Base-by-base conservation (phyloP, 2,113 vertebrate genomes). In the Athene cunicularia region DNA sequence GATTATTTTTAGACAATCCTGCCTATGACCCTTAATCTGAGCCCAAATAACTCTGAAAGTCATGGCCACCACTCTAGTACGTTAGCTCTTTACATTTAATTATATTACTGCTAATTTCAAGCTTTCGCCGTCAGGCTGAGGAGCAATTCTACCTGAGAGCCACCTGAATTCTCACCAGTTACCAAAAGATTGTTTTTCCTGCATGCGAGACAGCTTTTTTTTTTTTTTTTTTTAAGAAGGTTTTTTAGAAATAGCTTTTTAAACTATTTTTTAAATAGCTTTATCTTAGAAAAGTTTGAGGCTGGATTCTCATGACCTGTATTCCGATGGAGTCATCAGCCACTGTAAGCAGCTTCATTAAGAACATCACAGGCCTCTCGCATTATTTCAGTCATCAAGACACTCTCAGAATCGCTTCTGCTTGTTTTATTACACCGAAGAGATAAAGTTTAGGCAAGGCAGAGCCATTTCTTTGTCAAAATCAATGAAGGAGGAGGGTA, bases 31-130 rank as follows among this genome's bases (percentile, higher is more conserved):
- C 19, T 20, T 23, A 6, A 24, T 68, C 88, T 68, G 11, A 58
- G 11, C 12, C 45, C 22, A 39, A n/a, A 1, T 74, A 37, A 37
- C n/a, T 64, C 39, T 93, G 80, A 74, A 83, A n/a, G 13, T n/a
- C 1, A 0, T 32, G 47, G 10, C 21, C 62, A 12, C 28, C 39
- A 20, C 41, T 63, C 45, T 9, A 7, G 19, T 45, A 8, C 49
- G 63, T 83, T 30, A 70, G 30, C 70, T 52, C 12, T 35, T 56
- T 26, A 6, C 18, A 2, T 58, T 91, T 32, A 53, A n/a, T 47
- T 73, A 5, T 21, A n/a, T 33, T 32, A 6, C 59, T 58, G 52
- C 71, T 75, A 8, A 33, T 75, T 85, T 62, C 21, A 3, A 59
- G 15, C 26, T 66, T 55, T 55, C 75, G 26, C 87, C 27, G 9